Percentiles rank a stretch among this genome's conserved stretches.
These are phyloP conservation scores for Meriones psammophilus DNA, from an alignment of 2,797 vertebrate genomes.

Conservation along the genomic window DNA sequence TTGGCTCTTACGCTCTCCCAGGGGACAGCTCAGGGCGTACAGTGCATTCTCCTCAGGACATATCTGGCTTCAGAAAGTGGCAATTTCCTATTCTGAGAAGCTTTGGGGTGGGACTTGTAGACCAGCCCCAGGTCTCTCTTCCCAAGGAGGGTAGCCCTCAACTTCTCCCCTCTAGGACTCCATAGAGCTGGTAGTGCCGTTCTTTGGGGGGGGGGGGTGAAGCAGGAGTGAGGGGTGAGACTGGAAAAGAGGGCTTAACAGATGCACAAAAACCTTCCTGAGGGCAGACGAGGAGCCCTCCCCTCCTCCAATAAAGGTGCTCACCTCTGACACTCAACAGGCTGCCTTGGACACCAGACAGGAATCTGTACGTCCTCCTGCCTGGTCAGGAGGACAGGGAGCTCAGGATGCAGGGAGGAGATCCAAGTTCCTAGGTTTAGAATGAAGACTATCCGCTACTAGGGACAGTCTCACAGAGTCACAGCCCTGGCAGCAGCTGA, in stretches of 20 bases:
- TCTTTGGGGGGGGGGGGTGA: not conserved
- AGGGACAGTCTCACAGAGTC: not conserved
- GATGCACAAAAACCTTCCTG: not conserved
- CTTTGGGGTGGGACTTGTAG: not conserved
- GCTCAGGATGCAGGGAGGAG: not conserved
- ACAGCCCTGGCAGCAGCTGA: not conserved
- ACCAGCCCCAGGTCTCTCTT: not conserved
- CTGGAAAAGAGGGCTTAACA: not conserved
- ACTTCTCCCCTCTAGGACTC: not conserved
- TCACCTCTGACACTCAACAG: not conserved
- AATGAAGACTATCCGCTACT: not conserved
- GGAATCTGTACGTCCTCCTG: not conserved
- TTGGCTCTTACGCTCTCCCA: constrained; percentile 23
- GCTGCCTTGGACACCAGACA: not conserved
- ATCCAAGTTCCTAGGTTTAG: not conserved
- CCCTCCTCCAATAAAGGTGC: not conserved
- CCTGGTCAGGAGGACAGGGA: not conserved
- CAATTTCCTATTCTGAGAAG: not conserved
- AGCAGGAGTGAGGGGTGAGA: not conserved
- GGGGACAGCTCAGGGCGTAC: not conserved
- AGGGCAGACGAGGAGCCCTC: not conserved
- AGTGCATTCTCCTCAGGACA: not conserved
- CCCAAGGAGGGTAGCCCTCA: not conserved
- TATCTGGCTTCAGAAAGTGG: constrained; percentile 25
- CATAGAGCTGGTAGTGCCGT: not conserved